Evolutionary conservation across 2,888 invertebrate genomes (phyloP).

Genomic region (Anorthoa munda): DNA sequence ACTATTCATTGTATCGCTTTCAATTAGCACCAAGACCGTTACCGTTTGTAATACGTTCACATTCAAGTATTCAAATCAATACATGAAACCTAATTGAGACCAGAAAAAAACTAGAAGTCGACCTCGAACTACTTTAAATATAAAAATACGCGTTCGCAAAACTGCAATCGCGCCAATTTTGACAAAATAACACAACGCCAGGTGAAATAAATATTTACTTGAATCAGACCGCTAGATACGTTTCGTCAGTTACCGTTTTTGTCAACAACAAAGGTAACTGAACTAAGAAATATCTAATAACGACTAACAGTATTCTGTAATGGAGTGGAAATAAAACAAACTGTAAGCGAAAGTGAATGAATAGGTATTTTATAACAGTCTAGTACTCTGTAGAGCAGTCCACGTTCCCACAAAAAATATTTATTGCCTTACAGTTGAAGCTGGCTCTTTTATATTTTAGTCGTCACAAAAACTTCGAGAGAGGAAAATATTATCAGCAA

Average conservation of each 20-base stretch:
- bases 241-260: constrained; percentile 51
- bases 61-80: constrained; percentile 43
- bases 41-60: constrained; percentile 29
- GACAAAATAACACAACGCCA: constrained; percentile 26
- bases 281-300: constrained; percentile 52
- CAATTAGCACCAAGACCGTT: constrained; percentile 33
- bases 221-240: constrained; percentile 21
- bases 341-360: constrained; percentile 61
- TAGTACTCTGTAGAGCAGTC: neutral
- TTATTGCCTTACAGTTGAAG: neutral
- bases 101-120: constrained; percentile 46
- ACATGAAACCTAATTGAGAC: constrained; percentile 42
- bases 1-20: constrained; percentile 36
- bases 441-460: neutral
- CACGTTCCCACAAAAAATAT: constrained; percentile 22
- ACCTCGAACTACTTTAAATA: constrained; percentile 63
- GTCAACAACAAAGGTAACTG: constrained; percentile 52
- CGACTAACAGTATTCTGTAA: constrained; percentile 58
- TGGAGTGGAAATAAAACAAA: constrained; percentile 50
- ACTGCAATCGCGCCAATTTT: constrained; percentile 45
- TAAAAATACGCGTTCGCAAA: constrained; percentile 48
- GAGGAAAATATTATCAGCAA: neutral
- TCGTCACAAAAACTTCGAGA: neutral
- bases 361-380: constrained; percentile 22
- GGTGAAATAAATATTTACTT: constrained; percentile 26